Evolutionary conservation across 2,113 vertebrate genomes (phyloP), one percentile per base, ranked within the genome.

Genomic region (Xiphorhynchus elegans): DNA sequence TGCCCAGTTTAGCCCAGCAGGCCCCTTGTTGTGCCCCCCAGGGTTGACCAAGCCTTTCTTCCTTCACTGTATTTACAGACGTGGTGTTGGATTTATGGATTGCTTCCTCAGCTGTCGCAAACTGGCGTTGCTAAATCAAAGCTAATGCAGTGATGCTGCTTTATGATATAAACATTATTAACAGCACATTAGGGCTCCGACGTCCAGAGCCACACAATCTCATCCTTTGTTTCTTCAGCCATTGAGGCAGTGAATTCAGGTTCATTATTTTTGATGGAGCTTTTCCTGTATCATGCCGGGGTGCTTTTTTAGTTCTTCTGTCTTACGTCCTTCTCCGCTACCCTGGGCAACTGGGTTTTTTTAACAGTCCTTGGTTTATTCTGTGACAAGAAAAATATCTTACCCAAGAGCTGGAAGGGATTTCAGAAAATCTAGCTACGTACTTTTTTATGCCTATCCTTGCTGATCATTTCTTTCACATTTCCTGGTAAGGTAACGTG

Each of bases 171-270:
- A 85, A 76, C 7, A 9, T 63, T 92, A 92, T 93, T 94, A 96
- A 42, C 72, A 86, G 76, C 90, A 94, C 88, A 90, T 86, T 93
- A 96, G 92, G 77, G 60, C 40, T 91, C 64, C 20, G 3, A 90
- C 1, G 8, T 90, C 95, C 93, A 88, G 60, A 94, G 56, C 79
- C 80, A 83, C 50, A 31, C 67, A 77, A 59, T 46, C 85, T 94
- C 68, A 86, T 90, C 85, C 68, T 95, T 85, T 85, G 85, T 90
- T 94, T 95, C 87, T 92, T 77, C 76, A 90, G 79, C 68, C 64
- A 94, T 53, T 8, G 60, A 74, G 47, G 79, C 79, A 86, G 47
- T 67, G 75, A 80, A 74, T 94, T 96, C 83, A 85, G 55, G 70
- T 68, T 64, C 47, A 53, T 86, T 95, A 74, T 74, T 91, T 94